These are phyloP conservation scores for Drosophila novamexicana DNA, from an alignment of 1,140 invertebrate species.

Conservation along the genomic window DNA sequence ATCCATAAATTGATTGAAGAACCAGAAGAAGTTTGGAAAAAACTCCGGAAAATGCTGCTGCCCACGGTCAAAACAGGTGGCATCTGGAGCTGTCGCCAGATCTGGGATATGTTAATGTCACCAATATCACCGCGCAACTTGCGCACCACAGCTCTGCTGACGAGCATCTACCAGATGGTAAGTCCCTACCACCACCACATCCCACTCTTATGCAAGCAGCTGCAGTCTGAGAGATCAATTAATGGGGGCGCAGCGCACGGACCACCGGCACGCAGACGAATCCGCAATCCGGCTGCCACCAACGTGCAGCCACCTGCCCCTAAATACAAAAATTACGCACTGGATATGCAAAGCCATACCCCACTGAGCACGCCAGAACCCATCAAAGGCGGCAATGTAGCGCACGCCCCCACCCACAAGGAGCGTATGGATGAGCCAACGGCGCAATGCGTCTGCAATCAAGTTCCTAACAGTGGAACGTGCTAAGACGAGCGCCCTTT, in stretches of 20 bases:
- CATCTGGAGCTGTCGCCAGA: slow-evolving; percentile 58
- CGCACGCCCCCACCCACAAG: slow-evolving; percentile 50
- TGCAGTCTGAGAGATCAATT: slow-evolving; percentile 3
- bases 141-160: slow-evolving; percentile 74
- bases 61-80: slow-evolving; percentile 42
- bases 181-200: slow-evolving; percentile 26
- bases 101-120: slow-evolving; percentile 69
- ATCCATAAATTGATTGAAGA: slow-evolving; percentile 75
- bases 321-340: slow-evolving; percentile 78
- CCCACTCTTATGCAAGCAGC: slow-evolving; percentile 29
- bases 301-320: slow-evolving; percentile 63
- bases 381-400: slow-evolving; percentile 63
- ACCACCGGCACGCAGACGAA: slow-evolving; percentile 51
- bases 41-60: slow-evolving; percentile 54
- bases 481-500: slow-evolving; percentile 79
- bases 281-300: slow-evolving; percentile 41
- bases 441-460: slow-evolving; percentile 75
- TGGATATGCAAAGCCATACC: slow-evolving; percentile 84
- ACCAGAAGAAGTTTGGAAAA: not conserved
- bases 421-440: slow-evolving; percentile 46
- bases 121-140: slow-evolving; percentile 76
- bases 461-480: slow-evolving; percentile 14
- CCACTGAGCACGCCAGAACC: slow-evolving; percentile 65
- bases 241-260: slow-evolving; percentile 63
- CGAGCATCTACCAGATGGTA: slow-evolving; percentile 81